Conservation (phyloP, 1,140 invertebrate species). For the Cardiocondyla obscurior region DNA sequence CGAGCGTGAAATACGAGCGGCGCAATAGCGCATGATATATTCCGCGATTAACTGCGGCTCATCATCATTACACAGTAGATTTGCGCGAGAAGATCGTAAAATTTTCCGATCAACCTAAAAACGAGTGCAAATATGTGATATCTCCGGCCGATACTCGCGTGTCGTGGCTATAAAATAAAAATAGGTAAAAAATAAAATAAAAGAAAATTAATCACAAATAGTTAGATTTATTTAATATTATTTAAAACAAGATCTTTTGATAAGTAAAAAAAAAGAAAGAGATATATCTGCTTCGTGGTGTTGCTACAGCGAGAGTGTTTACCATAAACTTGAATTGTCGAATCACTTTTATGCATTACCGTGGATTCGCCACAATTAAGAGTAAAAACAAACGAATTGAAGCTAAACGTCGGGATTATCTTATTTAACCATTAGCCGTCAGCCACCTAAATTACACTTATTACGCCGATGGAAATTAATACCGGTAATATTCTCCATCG, state of each 20-base stretch:
- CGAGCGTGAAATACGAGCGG: neutral
- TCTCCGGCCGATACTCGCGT: neutral
- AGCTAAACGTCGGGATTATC: neutral
- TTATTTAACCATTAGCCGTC: constrained; percentile 9
- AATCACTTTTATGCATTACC: neutral
- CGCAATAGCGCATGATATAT: neutral
- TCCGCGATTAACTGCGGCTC: neutral
- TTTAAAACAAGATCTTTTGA: neutral
- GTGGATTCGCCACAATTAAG: neutral
- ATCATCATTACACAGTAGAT: neutral
- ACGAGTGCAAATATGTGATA: neutral
- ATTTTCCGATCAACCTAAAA: neutral
- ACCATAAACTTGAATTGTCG: neutral
- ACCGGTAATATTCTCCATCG: neutral
- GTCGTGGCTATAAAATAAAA: neutral
- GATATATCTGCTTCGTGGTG: neutral
- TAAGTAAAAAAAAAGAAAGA: neutral
- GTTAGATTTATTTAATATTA: neutral
- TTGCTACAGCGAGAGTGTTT: neutral
- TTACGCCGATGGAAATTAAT: constrained; percentile 17
- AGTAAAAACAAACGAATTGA: neutral
- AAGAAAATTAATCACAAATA: neutral
- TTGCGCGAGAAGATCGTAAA: neutral
- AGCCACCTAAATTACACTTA: neutral
- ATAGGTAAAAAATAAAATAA: too few species aligned